Percentiles rank a stretch among this genome's conserved stretches.
Conservation (phyloP, 2,888 invertebrate species). For the Bellardia bayeri region DNA sequence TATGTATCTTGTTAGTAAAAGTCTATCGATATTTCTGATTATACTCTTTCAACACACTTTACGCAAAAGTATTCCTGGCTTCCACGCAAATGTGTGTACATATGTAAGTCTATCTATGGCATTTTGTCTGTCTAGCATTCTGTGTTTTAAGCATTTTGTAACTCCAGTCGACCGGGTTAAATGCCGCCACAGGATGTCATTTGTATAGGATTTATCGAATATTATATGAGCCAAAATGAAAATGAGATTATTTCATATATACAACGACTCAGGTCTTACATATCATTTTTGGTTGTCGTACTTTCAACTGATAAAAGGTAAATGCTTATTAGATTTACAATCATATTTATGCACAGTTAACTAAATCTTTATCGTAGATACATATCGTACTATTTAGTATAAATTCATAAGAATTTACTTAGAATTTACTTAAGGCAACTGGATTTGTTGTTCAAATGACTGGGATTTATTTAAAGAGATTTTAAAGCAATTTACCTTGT, state of each 20-base stretch:
- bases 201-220: conserved; percentile 75
- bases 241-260: conserved; percentile 71
- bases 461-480: conserved; percentile 1
- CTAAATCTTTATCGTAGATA: too few relatives aligned
- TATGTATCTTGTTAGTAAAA: conserved; percentile 58
- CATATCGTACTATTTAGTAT: not conserved
- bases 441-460: not conserved
- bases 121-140: not conserved
- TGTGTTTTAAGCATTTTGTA: conserved; percentile 36
- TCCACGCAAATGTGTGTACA: too few relatives aligned
- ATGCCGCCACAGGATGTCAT: conserved; percentile 76
- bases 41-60: not conserved
- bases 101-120: not conserved
- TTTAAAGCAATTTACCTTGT: not conserved
- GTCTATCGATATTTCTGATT: conserved; percentile 61
- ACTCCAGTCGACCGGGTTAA: conserved; percentile 71
- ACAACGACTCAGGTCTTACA: not conserved
- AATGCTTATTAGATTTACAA: conserved; percentile 46
- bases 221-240: conserved; percentile 65
- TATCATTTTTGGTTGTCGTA: not conserved
- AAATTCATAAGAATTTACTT: not conserved
- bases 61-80: not conserved
- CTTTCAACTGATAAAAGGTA: conserved; percentile 49
- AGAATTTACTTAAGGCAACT: not conserved
- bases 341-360: conserved; percentile 6